These are phyloP conservation scores for Erebia epiphron DNA, from an alignment of 2,888 invertebrate species.

Conservation along the genomic window DNA sequence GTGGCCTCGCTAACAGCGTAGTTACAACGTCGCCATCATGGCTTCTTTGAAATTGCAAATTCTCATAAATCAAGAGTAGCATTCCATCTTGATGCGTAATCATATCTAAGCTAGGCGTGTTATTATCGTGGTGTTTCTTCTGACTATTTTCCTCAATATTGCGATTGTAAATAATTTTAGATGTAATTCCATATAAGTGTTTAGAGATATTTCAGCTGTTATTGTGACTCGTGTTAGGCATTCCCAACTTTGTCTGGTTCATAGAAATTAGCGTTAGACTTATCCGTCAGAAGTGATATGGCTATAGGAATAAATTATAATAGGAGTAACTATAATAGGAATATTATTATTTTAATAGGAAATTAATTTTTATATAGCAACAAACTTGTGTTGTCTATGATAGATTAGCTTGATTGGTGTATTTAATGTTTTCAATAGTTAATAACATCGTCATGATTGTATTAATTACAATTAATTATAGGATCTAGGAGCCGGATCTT, in stretches of 20 bases:
- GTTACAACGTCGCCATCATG: constrained; percentile 31
- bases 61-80: constrained; percentile 37
- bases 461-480: constrained; percentile 10
- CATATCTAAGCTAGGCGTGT: constrained; percentile 23
- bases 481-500: constrained; percentile 30
- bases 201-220: constrained; percentile 47
- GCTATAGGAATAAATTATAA: not conserved
- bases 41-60: constrained; percentile 36
- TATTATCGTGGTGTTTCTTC: constrained; percentile 43
- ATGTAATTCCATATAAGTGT: constrained; percentile 47
- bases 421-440: not conserved
- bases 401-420: not conserved
- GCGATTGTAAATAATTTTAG: constrained; percentile 46
- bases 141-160: constrained; percentile 54
- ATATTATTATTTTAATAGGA: no score
- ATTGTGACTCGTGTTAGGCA: not conserved
- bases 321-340: no score
- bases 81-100: constrained; percentile 37
- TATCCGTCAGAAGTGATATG: not conserved
- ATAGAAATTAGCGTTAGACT: constrained; percentile 8
- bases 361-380: no score
- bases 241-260: not conserved
- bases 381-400: no score
- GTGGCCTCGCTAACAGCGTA: constrained; percentile 41
- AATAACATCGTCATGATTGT: constrained; percentile 1